Evolutionary conservation across 35 echinoderm and acorn worm genomes (phyloP), one percentile per base, ranked within the genome.

Genomic region (Acanthaster planci): DNA sequence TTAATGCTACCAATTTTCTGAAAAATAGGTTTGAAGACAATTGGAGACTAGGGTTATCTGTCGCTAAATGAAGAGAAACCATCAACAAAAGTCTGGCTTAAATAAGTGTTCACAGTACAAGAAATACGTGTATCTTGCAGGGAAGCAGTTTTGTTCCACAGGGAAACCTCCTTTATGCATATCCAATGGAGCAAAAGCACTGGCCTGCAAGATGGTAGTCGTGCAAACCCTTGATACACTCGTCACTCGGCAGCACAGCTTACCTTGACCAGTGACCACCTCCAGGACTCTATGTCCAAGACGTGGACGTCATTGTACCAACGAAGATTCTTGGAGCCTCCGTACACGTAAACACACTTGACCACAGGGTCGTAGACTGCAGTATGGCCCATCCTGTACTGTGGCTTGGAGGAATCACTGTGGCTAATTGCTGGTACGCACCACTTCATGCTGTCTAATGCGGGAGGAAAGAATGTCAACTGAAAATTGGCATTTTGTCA

Each of bases 221-320:
- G 42, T 47, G 4, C 42, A 47, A 47, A 47, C 42, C 42, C 12
- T 12, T 6, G 4, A 4, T 12, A 47, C 4, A 4, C 42, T 47
- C 42, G 4, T 47, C 12, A 4, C 12, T 12, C 42, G 12, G 12
- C 4, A 47, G 12, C 4, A 81, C 19, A 72, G 40, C 72, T 88
- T 37, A 97, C 95, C 80, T 97, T 51, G 51, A 97, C 77, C n/a
- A 85, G 78, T 27, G 91, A 93, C 95, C 91, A 97, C 32, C 83
- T 91, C 87, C 87, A 86, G 2, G 78, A 84, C 51, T 82, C 87
- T 5, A 97, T 19, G 58, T 97, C 95, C 23, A 97, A 77, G 42
- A 97, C 85, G 84, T 90, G 91, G 15, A 97, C 80, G 80, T 97
- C 95, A 53, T 78, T 97, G 52, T 84, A 97, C 95, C 95, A 97